Percentiles rank a stretch among this genome's conserved stretches.
These are phyloP conservation scores for Equus quagga DNA, from an alignment of 2,113 vertebrate genomes.

Conservation along the genomic window DNA sequence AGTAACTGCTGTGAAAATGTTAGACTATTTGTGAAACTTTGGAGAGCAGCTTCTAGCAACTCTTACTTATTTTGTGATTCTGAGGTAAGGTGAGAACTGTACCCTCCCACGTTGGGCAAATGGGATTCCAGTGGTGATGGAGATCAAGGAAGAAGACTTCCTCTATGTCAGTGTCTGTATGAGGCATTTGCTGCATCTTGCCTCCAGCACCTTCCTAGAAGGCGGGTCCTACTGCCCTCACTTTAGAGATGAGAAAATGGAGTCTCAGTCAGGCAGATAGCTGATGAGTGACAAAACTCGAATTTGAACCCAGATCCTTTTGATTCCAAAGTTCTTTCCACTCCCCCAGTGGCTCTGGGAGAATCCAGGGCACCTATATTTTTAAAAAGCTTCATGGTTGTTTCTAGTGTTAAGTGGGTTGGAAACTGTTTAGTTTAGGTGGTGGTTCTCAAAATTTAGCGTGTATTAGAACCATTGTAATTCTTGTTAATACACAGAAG, in stretches of 20 bases:
- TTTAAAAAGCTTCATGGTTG: neutral
- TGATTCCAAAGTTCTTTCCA: neutral
- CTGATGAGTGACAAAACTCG: neutral
- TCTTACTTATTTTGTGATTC: neutral
- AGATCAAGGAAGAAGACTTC: neutral
- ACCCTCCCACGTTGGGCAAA: neutral
- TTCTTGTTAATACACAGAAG: neutral
- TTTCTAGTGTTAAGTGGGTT: neutral
- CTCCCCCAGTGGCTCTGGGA: neutral
- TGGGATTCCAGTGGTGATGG: neutral
- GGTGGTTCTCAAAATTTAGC: neutral
- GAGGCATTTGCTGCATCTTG: neutral
- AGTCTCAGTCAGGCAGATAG: neutral
- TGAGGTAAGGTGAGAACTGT: neutral
- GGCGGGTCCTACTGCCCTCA: too few relatives aligned
- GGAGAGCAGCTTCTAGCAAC: neutral
- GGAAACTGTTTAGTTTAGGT: neutral
- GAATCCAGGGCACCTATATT: neutral
- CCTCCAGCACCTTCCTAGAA: neutral
- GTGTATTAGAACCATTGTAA: neutral
- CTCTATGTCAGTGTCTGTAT: neutral
- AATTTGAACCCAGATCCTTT: neutral
- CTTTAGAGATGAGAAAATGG: neutral
- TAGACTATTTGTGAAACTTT: slow-evolving; percentile 47
- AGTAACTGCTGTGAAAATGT: slow-evolving; percentile 32